Evolutionary conservation across 1,140 invertebrate species (phyloP).

Genomic region (Pteromalus puparum): DNA sequence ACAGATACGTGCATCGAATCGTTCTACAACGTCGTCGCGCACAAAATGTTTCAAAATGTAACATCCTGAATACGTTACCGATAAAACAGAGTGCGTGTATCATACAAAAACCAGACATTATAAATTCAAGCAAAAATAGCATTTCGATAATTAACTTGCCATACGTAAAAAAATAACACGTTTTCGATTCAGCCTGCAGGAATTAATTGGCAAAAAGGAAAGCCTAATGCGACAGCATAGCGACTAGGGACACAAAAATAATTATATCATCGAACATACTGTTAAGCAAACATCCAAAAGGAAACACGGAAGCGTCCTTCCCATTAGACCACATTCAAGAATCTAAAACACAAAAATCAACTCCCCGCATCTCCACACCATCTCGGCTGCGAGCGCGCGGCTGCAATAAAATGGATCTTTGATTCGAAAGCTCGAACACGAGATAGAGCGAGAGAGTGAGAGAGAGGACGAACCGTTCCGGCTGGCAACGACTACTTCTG

Average conservation of each 20-base stretch:
- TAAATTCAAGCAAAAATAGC: neutral
- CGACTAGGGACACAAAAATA: neutral
- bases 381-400: neutral
- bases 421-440: conserved; percentile 15
- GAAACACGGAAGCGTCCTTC: neutral
- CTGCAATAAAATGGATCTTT: conserved; percentile 9
- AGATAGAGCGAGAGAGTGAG: neutral
- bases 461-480: neutral
- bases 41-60: too few relatives aligned
- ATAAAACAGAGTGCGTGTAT: too few relatives aligned
- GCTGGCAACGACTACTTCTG: conserved; percentile 3
- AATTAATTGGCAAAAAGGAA: too few relatives aligned
- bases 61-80: too few relatives aligned
- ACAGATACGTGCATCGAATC: too few relatives aligned
- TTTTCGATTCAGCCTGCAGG: neutral
- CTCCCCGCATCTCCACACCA: neutral
- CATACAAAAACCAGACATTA: neutral
- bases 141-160: neutral
- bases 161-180: neutral
- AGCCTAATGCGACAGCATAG: neutral
- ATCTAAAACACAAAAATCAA: conserved; percentile 15
- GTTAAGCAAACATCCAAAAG: conserved; percentile 26
- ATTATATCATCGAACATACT: neutral
- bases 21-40: too few relatives aligned
- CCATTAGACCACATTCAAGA: conserved; percentile 1